phyloP scores from a whole-genome alignment of 2,888 invertebrate species.

The Megastigmus dorsalis region DNA sequence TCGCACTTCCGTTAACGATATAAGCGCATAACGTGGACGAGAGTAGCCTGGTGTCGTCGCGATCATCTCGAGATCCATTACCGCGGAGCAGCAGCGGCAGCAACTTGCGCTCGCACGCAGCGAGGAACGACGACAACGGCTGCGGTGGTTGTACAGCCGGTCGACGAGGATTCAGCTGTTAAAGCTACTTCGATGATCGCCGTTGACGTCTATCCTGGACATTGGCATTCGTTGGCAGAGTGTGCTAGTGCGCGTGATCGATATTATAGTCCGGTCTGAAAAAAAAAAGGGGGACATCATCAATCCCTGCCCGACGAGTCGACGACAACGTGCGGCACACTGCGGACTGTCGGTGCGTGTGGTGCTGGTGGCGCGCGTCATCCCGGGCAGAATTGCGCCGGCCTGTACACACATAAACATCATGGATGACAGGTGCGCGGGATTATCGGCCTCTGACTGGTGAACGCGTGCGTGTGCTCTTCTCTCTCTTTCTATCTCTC shows the following conservation, averaged over 20 bases:
- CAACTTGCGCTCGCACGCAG: background rate
- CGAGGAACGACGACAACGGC: background rate
- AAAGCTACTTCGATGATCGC: background rate
- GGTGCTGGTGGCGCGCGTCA: too few relatives aligned
- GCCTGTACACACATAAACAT: too few relatives aligned
- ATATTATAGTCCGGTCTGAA: too few relatives aligned
- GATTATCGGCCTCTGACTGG: background rate
- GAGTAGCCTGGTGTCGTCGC: background rate
- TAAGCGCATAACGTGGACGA: slow-evolving; percentile 41
- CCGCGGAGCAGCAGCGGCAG: background rate
- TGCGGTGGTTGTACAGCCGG: background rate
- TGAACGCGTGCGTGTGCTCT: slow-evolving; percentile 8
- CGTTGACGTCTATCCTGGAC: background rate
- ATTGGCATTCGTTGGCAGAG: too few relatives aligned
- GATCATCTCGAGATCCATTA: background rate
- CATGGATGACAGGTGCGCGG: slow-evolving; percentile 47
- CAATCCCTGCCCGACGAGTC: background rate
- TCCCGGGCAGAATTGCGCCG: too few relatives aligned
- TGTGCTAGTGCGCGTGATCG: slow-evolving; percentile 30
- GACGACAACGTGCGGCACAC: background rate
- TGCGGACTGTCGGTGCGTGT: background rate
- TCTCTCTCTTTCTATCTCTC: too few relatives aligned
- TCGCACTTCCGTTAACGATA: slow-evolving; percentile 63
- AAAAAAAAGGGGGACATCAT: too few relatives aligned
- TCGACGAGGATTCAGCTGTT: background rate